Conservation (phyloP, 2,113 vertebrate species). For the Perca fluviatilis region DNA sequence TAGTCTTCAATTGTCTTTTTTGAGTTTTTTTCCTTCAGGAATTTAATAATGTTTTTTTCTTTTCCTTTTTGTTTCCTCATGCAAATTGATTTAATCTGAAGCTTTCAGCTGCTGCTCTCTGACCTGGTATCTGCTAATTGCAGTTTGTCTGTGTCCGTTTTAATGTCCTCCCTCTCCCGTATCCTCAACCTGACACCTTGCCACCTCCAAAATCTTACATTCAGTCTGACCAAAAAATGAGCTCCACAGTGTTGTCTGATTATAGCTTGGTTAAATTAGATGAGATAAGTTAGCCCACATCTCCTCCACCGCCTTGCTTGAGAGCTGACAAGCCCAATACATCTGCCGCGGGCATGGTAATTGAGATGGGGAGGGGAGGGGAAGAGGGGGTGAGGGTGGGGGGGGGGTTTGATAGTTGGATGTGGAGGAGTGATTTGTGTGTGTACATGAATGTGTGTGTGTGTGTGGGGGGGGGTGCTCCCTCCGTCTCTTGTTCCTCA, state of each 20-base stretch:
- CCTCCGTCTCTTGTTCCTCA: conserved; percentile 66
- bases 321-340: conserved; percentile 75
- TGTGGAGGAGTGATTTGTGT: conserved; percentile 50
- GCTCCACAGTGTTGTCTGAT: conserved; percentile 56
- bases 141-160: not conserved
- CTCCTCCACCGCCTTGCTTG: conserved; percentile 61
- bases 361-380: conserved; percentile 67
- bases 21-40: not conserved
- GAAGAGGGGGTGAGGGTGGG: not conserved
- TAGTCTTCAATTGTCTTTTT: not conserved
- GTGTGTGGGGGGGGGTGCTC: conserved; percentile 32
- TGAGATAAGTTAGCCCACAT: conserved; percentile 71
- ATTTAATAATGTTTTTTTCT: not conserved
- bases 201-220: not conserved
- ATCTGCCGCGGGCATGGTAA: conserved; percentile 73
- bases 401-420: not conserved
- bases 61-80: not conserved
- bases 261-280: conserved; percentile 67
- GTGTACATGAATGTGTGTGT: conserved; percentile 25
- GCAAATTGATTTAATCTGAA: conserved; percentile 17
- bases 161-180: fast-evolving
- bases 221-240: conserved; percentile 38
- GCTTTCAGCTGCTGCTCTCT: conserved; percentile 25
- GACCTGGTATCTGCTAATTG: conserved; percentile 51
- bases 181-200: not conserved